phyloP scores from a whole-genome alignment of 2,113 vertebrate genomes.

The Columba janthina region DNA sequence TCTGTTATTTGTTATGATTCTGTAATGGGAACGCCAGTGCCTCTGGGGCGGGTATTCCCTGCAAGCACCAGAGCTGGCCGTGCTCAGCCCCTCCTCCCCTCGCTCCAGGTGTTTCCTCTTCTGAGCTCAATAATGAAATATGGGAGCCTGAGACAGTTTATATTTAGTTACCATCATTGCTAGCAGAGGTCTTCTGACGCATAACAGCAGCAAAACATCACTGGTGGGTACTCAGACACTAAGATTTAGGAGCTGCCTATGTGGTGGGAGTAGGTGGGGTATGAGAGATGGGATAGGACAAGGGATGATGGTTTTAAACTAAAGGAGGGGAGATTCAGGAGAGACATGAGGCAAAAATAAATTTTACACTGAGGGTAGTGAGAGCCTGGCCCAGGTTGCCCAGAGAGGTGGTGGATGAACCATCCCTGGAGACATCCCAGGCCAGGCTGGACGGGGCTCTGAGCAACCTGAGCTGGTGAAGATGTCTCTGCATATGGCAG shows the following conservation, averaged over 20 bases:
- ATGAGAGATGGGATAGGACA: background rate
- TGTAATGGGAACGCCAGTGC: background rate
- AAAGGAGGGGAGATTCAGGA: no score
- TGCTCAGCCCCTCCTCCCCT: slow-evolving; percentile 25
- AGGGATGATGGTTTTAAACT: no score
- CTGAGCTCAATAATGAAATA: slow-evolving; percentile 44
- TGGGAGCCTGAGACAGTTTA: background rate
- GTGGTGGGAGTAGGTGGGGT: background rate
- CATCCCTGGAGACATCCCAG: no score
- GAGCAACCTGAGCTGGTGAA: no score
- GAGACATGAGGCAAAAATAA: no score
- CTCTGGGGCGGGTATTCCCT: background rate
- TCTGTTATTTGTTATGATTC: background rate
- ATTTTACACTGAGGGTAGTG: no score
- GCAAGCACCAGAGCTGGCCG: background rate
- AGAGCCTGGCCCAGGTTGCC: no score
- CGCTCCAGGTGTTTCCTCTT: slow-evolving; percentile 66
- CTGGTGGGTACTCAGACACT: background rate
- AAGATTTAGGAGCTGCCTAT: background rate
- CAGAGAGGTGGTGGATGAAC: no score
- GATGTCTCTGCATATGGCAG: no score
- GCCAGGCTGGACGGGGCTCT: no score
- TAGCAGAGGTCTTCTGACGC: background rate
- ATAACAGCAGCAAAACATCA: background rate
- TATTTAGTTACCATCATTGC: slow-evolving; percentile 28